Conservation (phyloP, 2,888 invertebrate species). For the Hybos culiciformis region DNA sequence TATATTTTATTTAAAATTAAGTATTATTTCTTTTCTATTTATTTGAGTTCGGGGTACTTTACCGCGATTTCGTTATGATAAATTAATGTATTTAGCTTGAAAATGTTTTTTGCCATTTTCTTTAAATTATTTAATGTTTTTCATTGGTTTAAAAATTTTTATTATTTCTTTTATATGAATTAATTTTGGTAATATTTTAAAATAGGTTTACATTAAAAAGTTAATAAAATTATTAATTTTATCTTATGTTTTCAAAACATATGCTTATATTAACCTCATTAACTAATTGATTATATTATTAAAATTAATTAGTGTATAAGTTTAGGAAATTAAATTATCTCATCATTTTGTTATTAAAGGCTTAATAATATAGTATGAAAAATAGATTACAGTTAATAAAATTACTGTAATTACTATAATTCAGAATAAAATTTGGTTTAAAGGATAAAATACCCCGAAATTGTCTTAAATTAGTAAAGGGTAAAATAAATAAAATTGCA, state of each 20-base stretch:
- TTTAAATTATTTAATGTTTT: constrained; percentile 48
- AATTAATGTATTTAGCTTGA: constrained; percentile 55
- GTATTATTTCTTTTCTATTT: constrained; percentile 45
- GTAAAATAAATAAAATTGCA: constrained; percentile 49
- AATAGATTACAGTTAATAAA: constrained; percentile 46
- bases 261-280: constrained; percentile 51
- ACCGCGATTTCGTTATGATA: constrained; percentile 64
- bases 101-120: constrained; percentile 48
- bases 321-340: too few species aligned
- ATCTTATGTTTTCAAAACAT: constrained; percentile 58
- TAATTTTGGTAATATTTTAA: constrained; percentile 37
- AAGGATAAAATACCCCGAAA: constrained; percentile 46
- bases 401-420: constrained; percentile 40
- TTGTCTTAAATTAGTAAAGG: constrained; percentile 42
- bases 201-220: too few species aligned
- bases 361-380: constrained; percentile 43
- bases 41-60: constrained; percentile 52
- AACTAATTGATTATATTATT: constrained; percentile 37
- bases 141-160: constrained; percentile 40
- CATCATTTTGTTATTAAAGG: constrained; percentile 40
- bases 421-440: constrained; percentile 50
- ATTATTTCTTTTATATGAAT: constrained; percentile 30
- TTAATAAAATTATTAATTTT: constrained; percentile 45
- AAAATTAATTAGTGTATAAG: too few species aligned
- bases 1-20: constrained; percentile 42